A percentile compares a stretch with the other conserved stretches of the same genome.
phyloP scores from a whole-genome alignment of 1,140 invertebrate genomes.

The Drosophila baimaii region DNA sequence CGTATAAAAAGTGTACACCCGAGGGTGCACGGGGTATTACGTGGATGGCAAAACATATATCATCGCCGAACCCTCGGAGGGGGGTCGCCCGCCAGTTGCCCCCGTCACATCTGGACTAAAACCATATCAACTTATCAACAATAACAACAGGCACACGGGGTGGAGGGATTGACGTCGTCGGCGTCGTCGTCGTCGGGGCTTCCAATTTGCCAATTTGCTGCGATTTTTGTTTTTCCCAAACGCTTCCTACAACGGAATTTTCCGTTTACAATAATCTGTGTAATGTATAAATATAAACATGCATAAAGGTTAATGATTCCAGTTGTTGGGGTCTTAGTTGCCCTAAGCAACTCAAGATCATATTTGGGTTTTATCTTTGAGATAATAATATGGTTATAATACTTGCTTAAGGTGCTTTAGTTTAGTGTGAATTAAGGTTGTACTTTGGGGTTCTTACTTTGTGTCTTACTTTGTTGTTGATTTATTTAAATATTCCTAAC shows the following conservation, averaged over 20 bases:
- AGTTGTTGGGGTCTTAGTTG: neutral
- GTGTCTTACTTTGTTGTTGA: neutral
- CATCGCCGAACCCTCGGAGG: conserved; percentile 7
- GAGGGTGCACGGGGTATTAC: conserved; percentile 1
- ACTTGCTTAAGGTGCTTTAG: too few species aligned
- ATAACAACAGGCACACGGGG: neutral
- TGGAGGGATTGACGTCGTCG: conserved; percentile 35
- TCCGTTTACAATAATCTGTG: conserved; percentile 22
- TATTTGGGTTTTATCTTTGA: too few species aligned
- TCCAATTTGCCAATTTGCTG: conserved; percentile 47
- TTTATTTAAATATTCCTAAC: neutral
- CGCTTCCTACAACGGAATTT: conserved; percentile 40
- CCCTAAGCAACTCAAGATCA: too few species aligned
- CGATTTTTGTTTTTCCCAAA: conserved; percentile 19
- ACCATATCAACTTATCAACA: conserved; percentile 33
- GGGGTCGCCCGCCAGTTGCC: conserved; percentile 6
- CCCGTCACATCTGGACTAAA: conserved; percentile 13
- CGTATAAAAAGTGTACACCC: conserved; percentile 29
- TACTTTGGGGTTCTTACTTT: too few species aligned
- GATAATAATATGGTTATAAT: too few species aligned
- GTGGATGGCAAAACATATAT: conserved; percentile 17
- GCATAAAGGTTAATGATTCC: too few species aligned
- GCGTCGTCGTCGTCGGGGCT: too few species aligned
- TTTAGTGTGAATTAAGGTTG: too few species aligned
- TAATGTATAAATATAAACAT: neutral